Conservation (phyloP, 37 sponge, comb jelly and placozoan genomes). For the Ianthella basta region DNA sequence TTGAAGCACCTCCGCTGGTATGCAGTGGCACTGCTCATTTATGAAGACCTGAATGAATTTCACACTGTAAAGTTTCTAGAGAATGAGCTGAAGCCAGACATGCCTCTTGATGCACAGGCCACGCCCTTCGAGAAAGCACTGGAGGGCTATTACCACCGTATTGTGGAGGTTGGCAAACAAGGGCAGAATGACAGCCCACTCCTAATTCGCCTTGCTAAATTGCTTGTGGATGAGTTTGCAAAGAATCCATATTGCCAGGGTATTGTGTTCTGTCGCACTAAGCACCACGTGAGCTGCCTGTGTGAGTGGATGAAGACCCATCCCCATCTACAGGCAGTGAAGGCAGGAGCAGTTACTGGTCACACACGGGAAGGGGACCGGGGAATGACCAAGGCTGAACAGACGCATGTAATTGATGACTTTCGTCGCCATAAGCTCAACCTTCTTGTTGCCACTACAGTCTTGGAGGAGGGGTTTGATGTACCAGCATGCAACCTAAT, state of each 20-base stretch:
- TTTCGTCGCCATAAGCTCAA: constrained; percentile 81
- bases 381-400: constrained; percentile 70
- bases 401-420: constrained; percentile 62
- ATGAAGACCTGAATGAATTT: constrained; percentile 18
- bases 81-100: not conserved
- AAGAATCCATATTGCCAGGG: constrained; percentile 11
- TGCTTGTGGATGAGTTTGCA: not conserved
- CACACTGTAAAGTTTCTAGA: constrained; percentile 1
- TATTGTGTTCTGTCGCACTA: constrained; percentile 16
- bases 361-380: constrained; percentile 38
- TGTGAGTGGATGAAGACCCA: not conserved
- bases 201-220: not conserved
- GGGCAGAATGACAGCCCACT: constrained; percentile 5
- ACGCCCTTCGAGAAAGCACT: not conserved
- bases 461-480: constrained; percentile 39
- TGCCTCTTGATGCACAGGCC: not conserved
- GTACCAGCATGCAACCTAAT: constrained; percentile 38
- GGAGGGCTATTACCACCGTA: not conserved
- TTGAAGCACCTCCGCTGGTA: constrained; percentile 15
- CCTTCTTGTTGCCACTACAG: constrained; percentile 42
- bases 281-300: constrained; percentile 22
- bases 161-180: not conserved
- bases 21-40: constrained; percentile 24
- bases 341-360: constrained; percentile 43
- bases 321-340: not conserved